Percentiles rank a stretch among this genome's conserved stretches.
Conservation (phyloP, 2,113 vertebrate species). For the Opisthocomus hoazin region DNA sequence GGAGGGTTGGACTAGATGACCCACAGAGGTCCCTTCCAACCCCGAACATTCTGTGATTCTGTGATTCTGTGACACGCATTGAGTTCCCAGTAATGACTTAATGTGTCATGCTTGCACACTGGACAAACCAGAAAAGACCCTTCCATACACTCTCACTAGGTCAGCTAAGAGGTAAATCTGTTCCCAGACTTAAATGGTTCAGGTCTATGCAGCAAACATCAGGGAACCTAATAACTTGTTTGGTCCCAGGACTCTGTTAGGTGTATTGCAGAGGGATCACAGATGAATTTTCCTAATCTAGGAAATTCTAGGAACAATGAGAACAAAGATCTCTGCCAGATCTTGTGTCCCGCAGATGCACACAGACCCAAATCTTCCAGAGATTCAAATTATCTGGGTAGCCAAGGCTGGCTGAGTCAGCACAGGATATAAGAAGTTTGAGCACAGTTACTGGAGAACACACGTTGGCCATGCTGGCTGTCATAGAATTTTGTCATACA, state of each 20-base stretch:
- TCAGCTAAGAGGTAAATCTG: not conserved
- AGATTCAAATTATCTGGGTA: not conserved
- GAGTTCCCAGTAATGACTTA: not conserved
- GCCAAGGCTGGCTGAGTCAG: not conserved
- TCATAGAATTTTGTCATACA: not conserved
- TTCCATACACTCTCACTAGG: not conserved
- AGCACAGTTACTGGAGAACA: not conserved
- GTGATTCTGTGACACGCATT: not conserved
- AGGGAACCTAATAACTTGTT: not conserved
- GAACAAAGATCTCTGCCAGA: not conserved
- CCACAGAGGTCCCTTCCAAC: no score
- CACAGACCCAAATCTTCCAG: not conserved
- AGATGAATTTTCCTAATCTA: not conserved
- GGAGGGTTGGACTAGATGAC: no score
- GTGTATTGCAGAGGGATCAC: not conserved
- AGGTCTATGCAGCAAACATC: not conserved
- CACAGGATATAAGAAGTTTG: not conserved
- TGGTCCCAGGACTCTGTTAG: not conserved
- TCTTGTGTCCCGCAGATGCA: not conserved
- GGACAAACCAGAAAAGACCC: not conserved
- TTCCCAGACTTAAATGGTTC: not conserved
- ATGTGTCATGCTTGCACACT: not conserved
- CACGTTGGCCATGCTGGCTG: not conserved
- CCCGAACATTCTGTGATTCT: no score
- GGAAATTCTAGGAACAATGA: not conserved